Evolutionary conservation across 2,797 vertebrate genomes (phyloP).

Genomic region (Ceryle rudis): DNA sequence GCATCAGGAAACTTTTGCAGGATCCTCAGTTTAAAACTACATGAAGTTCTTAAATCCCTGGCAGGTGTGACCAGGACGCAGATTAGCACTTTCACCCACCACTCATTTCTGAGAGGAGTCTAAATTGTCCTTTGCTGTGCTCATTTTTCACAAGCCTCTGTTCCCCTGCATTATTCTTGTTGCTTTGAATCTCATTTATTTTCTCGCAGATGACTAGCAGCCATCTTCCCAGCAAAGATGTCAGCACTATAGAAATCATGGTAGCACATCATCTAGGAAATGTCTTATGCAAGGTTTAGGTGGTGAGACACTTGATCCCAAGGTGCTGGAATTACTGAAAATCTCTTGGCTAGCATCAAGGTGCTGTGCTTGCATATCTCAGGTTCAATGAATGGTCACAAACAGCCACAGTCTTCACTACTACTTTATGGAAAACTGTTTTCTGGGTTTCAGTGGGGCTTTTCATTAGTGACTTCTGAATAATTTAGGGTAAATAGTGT

Average conservation of each 20-base stretch:
- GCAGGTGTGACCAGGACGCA: not conserved
- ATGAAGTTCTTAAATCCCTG: not conserved
- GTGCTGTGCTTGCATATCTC: not conserved
- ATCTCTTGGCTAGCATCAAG: not conserved
- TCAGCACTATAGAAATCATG: not conserved
- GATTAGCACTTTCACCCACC: not conserved
- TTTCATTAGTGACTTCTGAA: not conserved
- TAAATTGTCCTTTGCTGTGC: not conserved
- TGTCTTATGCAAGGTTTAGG: rapidly evolving
- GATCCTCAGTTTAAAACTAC: not conserved
- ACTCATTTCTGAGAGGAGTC: not conserved
- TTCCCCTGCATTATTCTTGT: not conserved
- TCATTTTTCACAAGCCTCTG: not conserved
- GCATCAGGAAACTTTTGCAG: not conserved
- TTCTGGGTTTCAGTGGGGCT: not conserved
- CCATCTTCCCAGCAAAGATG: not conserved
- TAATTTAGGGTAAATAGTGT: not conserved
- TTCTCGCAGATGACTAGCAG: not conserved
- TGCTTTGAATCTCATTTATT: not conserved
- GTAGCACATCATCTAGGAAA: not conserved
- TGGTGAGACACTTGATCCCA: not conserved
- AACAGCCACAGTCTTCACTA: not conserved
- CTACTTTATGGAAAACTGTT: not conserved
- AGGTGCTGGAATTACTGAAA: not conserved
- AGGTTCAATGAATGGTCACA: not conserved